phyloP scores from a whole-genome alignment of 2,113 vertebrate species.

The Pseudorectes ferrugineus region DNA sequence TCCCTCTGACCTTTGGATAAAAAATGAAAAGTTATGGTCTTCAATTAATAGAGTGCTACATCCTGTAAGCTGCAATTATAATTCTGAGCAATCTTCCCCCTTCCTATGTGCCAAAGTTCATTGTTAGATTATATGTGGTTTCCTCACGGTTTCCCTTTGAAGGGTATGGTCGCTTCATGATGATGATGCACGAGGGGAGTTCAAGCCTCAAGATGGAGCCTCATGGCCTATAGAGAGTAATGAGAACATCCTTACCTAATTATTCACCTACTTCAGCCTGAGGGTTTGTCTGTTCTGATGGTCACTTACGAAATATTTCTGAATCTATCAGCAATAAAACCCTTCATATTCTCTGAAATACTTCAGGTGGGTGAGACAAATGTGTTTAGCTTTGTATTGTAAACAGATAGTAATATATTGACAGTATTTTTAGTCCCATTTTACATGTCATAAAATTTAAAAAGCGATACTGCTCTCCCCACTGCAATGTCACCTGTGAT shows the following conservation, averaged over 20 bases:
- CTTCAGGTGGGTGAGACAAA: background rate
- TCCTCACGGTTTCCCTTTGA: background rate
- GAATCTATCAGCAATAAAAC: background rate
- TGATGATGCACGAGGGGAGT: fast-evolving
- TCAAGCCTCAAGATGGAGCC: background rate
- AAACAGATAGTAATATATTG: background rate
- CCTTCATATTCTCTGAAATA: background rate
- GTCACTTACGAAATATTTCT: background rate
- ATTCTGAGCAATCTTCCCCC: background rate
- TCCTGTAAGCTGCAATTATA: background rate
- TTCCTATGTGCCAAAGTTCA: background rate
- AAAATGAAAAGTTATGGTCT: background rate
- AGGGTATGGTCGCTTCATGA: background rate
- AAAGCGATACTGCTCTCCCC: fast-evolving
- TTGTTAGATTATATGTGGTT: background rate
- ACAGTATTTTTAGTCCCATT: background rate
- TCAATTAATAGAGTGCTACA: background rate
- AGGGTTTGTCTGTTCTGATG: background rate
- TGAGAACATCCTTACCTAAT: background rate
- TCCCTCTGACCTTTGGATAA: background rate
- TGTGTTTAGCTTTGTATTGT: background rate
- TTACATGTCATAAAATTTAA: background rate
- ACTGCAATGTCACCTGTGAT: background rate
- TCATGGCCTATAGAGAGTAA: background rate
- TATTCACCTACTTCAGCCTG: background rate